Evolutionary conservation across 2,113 vertebrate genomes (phyloP).

Genomic region (Chrysochloris asiatica): DNA sequence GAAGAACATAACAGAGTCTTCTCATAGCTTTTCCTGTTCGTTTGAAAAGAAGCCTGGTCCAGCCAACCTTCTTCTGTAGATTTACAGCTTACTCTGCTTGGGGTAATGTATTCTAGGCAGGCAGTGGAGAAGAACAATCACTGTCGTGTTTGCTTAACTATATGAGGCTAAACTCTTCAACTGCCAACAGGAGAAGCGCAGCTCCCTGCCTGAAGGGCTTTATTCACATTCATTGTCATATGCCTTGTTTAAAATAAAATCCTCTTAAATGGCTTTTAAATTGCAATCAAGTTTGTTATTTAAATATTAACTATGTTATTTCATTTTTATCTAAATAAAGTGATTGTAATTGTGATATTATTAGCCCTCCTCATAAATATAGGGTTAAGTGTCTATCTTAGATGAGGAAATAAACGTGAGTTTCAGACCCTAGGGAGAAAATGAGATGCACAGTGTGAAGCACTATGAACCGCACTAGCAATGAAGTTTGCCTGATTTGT

Average conservation of each 20-base stretch:
- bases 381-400: not conserved
- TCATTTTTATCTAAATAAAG: constrained; percentile 27
- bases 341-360: not conserved
- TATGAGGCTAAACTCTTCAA: not conserved
- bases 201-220: not conserved
- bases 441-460: not conserved
- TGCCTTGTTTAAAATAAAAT: constrained; percentile 26
- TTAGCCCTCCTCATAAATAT: constrained; percentile 32
- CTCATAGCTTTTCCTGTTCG: not conserved
- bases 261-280: constrained; percentile 42
- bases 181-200: not conserved
- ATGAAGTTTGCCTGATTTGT: not conserved
- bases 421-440: not conserved
- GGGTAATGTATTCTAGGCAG: not conserved
- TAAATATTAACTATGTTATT: constrained; percentile 53
- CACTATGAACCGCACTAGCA: not conserved
- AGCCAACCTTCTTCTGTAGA: not conserved
- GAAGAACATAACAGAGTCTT: not conserved
- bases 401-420: not conserved
- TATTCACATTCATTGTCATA: constrained; percentile 16
- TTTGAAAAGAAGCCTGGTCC: constrained; percentile 18
- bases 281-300: constrained; percentile 37
- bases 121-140: not conserved
- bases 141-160: not conserved
- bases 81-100: constrained; percentile 1